Conservation (phyloP, 2,888 invertebrate species). For the Leucophora obtusa region DNA sequence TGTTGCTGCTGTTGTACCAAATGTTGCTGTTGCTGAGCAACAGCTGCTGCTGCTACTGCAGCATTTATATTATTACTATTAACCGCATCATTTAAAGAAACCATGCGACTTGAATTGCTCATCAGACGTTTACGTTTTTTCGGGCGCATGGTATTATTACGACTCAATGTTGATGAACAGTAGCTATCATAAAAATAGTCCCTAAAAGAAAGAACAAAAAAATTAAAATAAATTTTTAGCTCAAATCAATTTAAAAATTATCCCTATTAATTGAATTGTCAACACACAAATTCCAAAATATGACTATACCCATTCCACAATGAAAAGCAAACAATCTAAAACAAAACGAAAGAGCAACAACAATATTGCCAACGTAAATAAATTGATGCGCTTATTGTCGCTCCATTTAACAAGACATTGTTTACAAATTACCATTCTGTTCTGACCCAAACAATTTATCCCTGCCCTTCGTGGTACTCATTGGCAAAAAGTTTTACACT, state of each 20-base stretch:
- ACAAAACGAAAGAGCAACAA: slow-evolving; percentile 41
- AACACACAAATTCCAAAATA: slow-evolving; percentile 43
- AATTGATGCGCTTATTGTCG: slow-evolving; percentile 66
- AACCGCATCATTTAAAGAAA: slow-evolving; percentile 69
- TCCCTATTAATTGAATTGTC: slow-evolving; percentile 69
- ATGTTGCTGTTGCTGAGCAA: slow-evolving; percentile 73
- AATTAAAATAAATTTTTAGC: slow-evolving; percentile 13
- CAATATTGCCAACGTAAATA: slow-evolving; percentile 61
- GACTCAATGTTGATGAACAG: slow-evolving; percentile 77
- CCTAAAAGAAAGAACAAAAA: slow-evolving; percentile 72
- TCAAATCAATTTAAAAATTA: slow-evolving; percentile 53
- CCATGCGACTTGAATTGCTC: slow-evolving; percentile 72
- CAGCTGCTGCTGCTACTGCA: slow-evolving; percentile 71
- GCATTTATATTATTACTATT: slow-evolving; percentile 73
- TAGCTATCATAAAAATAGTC: slow-evolving; percentile 82
- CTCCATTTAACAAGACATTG: slow-evolving; percentile 68
- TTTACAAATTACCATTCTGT: slow-evolving; percentile 66
- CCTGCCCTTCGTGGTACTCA: slow-evolving; percentile 57
- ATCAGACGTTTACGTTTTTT: slow-evolving; percentile 79
- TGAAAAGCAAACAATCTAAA: background rate
- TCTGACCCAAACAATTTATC: slow-evolving; percentile 58
- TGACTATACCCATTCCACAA: background rate
- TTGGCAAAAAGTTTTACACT: slow-evolving; percentile 43
- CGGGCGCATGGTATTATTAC: slow-evolving; percentile 75
- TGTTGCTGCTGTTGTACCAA: slow-evolving; percentile 70